These are phyloP conservation scores for Eulimnadia texana DNA, from an alignment of 1,140 invertebrate genomes.

Conservation along the genomic window DNA sequence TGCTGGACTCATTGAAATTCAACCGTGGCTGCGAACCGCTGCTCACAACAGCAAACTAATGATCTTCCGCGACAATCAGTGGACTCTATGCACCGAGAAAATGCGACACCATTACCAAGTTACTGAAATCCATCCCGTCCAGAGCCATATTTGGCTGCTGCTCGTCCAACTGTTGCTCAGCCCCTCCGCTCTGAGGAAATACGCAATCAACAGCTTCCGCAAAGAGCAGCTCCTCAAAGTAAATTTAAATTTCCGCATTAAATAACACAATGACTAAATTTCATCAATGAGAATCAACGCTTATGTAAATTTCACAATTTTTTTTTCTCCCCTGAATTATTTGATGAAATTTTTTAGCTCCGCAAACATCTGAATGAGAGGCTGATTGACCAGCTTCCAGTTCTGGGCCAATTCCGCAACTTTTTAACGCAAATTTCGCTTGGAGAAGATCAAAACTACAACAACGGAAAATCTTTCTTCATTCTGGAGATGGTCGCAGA, in stretches of 20 bases:
- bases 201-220: slow-evolving; percentile 50
- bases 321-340: too few species aligned
- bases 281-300: too few species aligned
- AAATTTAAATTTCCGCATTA: slow-evolving; percentile 20
- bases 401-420: slow-evolving; percentile 52
- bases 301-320: too few species aligned
- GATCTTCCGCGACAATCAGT: background rate
- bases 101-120: background rate
- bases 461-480: too few species aligned
- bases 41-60: slow-evolving; percentile 18
- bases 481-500: slow-evolving; percentile 42
- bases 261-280: too few species aligned
- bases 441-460: slow-evolving; percentile 14
- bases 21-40: slow-evolving; percentile 54
- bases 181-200: slow-evolving; percentile 32
- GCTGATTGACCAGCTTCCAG: slow-evolving; percentile 56
- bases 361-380: slow-evolving; percentile 43
- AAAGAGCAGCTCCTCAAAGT: slow-evolving; percentile 44
- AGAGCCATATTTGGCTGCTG: slow-evolving; percentile 60
- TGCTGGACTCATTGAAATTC: slow-evolving; percentile 43
- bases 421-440: slow-evolving; percentile 41
- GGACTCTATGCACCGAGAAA: slow-evolving; percentile 5
- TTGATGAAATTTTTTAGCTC: slow-evolving; percentile 29
- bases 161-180: slow-evolving; percentile 48
- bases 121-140: slow-evolving; percentile 34